Base-by-base conservation (phyloP, 2,113 vertebrate species). In the Porphyrio hochstetteri region DNA sequence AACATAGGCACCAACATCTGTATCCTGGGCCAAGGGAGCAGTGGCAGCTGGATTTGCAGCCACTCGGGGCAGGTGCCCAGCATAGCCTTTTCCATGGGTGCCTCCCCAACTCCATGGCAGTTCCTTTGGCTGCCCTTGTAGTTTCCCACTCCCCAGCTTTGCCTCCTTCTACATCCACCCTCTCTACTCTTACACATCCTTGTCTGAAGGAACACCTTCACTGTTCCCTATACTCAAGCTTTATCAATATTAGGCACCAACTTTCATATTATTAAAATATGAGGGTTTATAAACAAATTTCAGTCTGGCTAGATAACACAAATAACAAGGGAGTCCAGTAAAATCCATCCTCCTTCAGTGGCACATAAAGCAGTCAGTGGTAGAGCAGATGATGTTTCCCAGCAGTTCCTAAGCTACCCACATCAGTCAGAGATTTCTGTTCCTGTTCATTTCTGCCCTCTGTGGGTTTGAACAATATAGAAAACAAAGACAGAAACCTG, bases 11-110 rank as follows among this genome's bases (percentile, higher is more conserved):
- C 16, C 55, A 27, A 0, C 1, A 2, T 27, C 10, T 52, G 55
- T 33, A 27, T 48, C 17, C 35, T 9, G 7, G 53, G 9, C 53
- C 16, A 18, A 28, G 5, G 50, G 7, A 20, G 10, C 1, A 10
- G 15, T 35, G 55, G 11, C 28, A 55, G 42, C 5, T 0, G 0
- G 79, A 15, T 67, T 70, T 36, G 2, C 31, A 67, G 48, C 21
- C 20, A 29, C 61, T 63, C 35, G 28, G 67, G 68, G 48, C 42
- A 25, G 0, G 0, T 25, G 21, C 31, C 55, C 13, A 8, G 2
- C 12, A 16, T 2, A 40, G 36, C 25, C 12, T 77, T 53, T 33
- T 25, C 50, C n/a, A 53, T 2, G 11, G 20, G 27, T 17, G 59
- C 48, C 11, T 52, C 33, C 25, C 33, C 65, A 53, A 52, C 13